These are phyloP conservation scores for Drosophila simulans DNA, from an alignment of 1,140 invertebrate species.

Conservation along the genomic window DNA sequence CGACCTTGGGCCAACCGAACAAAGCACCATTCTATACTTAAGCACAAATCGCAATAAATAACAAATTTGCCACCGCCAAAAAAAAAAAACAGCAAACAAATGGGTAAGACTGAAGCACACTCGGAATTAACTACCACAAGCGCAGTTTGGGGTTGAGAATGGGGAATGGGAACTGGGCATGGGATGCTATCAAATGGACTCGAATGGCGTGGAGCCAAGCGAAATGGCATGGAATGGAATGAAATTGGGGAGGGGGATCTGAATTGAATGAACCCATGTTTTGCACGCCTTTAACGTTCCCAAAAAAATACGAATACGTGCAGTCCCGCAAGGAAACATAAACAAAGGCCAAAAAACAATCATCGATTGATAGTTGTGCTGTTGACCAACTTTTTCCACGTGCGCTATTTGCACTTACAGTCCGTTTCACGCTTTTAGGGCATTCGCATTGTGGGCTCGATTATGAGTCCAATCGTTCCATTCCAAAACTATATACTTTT, in stretches of 20 bases:
- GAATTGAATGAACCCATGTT: not conserved
- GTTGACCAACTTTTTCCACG: constrained; percentile 4
- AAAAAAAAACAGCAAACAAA: constrained; percentile 21
- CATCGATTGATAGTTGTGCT: constrained; percentile 27
- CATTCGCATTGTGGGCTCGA: not conserved
- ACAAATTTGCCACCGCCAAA: constrained; percentile 44
- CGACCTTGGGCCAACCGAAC: constrained; percentile 63
- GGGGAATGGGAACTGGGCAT: not conserved
- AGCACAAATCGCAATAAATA: constrained; percentile 57
- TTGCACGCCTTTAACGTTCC: not conserved
- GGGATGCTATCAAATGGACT: not conserved
- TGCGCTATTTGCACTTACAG: constrained; percentile 1
- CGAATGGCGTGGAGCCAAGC: not conserved
- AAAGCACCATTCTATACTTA: constrained; percentile 69
- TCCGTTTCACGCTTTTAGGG: constrained; percentile 1
- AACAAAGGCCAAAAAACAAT: constrained; percentile 15
- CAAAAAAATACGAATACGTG: constrained; percentile 22
- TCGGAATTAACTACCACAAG: not conserved
- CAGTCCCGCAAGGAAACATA: not conserved
- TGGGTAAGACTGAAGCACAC: not conserved
- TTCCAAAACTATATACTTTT: no score
- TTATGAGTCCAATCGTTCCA: no score
- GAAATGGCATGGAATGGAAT: not conserved
- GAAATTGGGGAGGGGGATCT: not conserved
- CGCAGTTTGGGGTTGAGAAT: not conserved